A percentile compares a stretch with the other conserved stretches of the same genome.
These are phyloP conservation scores for Pollachius pollachius DNA, from an alignment of 2,113 vertebrate species.

Conservation along the genomic window DNA sequence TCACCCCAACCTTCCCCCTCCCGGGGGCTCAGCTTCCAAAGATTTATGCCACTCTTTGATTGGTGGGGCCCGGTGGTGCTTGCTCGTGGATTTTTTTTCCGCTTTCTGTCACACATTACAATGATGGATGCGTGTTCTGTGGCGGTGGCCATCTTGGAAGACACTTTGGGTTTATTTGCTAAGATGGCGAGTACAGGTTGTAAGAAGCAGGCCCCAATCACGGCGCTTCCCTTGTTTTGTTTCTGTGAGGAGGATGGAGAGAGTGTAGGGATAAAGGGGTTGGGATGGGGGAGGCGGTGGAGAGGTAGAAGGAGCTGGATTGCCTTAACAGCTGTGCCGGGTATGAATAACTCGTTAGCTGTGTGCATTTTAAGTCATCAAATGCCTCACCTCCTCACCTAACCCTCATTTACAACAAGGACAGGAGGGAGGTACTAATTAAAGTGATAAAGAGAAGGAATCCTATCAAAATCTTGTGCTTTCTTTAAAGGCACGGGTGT, in stretches of 20 bases:
- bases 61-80: too few species aligned
- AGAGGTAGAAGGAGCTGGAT: slow-evolving; percentile 66
- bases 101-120: slow-evolving; percentile 31
- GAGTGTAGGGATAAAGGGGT: background rate
- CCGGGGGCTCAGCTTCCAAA: background rate
- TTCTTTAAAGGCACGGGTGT: slow-evolving; percentile 16
- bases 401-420: slow-evolving; percentile 76
- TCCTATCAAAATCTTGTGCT: slow-evolving; percentile 66
- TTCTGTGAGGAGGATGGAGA: slow-evolving; percentile 35
- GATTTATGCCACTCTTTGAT: too few species aligned
- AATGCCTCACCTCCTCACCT: slow-evolving; percentile 71
- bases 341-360: slow-evolving; percentile 77
- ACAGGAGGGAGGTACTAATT: slow-evolving; percentile 79
- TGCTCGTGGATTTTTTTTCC: background rate
- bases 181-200: slow-evolving; percentile 35
- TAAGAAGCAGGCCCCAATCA: slow-evolving; percentile 38
- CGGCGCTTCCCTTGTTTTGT: slow-evolving; percentile 35
- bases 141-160: slow-evolving; percentile 33
- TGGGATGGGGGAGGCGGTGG: background rate
- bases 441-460: slow-evolving; percentile 81
- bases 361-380: slow-evolving; percentile 77
- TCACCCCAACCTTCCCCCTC: too few species aligned
- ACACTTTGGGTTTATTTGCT: slow-evolving; percentile 17
- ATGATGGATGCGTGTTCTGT: slow-evolving; percentile 21
- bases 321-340: slow-evolving; percentile 73